phyloP scores from a whole-genome alignment of 92 coral and sea anemone species.

The Porites cylindrica region DNA sequence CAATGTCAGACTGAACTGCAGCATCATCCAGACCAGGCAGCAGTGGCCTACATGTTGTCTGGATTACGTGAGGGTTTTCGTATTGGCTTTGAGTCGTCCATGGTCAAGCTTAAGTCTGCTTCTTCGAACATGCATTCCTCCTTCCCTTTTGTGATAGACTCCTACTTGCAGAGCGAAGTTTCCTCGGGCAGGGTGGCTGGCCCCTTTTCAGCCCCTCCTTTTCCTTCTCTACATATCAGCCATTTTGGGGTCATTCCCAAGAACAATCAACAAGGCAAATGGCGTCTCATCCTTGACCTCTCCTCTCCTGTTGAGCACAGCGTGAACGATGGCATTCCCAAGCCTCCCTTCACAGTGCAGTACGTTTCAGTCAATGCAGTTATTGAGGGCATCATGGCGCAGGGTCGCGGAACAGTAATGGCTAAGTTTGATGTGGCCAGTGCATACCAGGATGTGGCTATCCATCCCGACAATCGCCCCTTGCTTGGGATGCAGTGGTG shows the following conservation, averaged over 20 bases:
- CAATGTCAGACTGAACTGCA: not conserved
- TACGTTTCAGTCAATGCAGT: no score
- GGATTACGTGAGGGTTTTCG: not conserved
- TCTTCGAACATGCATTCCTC: not conserved
- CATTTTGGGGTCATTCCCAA: not conserved
- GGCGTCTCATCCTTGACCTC: constrained; percentile 49
- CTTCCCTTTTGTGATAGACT: constrained; percentile 14
- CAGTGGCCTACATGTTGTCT: not conserved
- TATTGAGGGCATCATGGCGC: no score
- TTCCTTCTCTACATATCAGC: not conserved
- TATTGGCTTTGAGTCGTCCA: not conserved
- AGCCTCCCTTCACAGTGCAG: not conserved
- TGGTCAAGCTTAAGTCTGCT: not conserved
- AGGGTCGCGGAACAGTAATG: not conserved
- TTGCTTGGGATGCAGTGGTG: not conserved
- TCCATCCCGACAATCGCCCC: not conserved
- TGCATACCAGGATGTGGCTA: not conserved
- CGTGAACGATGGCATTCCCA: constrained; percentile 35
- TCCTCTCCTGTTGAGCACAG: constrained; percentile 42
- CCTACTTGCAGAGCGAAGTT: not conserved
- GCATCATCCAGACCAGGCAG: not conserved
- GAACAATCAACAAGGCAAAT: constrained; percentile 37
- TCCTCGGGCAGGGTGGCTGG: constrained; percentile 22
- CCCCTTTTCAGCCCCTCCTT: constrained; percentile 10
- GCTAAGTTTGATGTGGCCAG: not conserved